A percentile compares a stretch with the other conserved stretches of the same genome.
These are phyloP conservation scores for Pseudochirops corinnae DNA, from an alignment of 2,797 vertebrate species.

Conservation along the genomic window DNA sequence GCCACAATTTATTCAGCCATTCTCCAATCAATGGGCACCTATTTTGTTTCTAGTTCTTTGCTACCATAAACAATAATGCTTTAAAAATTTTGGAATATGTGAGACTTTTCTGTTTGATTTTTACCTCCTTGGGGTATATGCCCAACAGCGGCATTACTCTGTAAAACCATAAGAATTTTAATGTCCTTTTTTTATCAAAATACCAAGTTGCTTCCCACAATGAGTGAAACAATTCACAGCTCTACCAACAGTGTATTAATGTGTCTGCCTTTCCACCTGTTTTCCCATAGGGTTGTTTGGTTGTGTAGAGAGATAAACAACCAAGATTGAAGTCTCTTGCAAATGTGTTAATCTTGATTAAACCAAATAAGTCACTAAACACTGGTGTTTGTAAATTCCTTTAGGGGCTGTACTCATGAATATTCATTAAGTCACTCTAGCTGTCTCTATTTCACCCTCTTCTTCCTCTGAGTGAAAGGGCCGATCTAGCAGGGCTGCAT, in stretches of 20 bases:
- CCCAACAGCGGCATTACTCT: not conserved
- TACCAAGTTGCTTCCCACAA: not conserved
- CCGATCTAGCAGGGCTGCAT: not conserved
- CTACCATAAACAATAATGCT: not conserved
- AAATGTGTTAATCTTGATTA: not conserved
- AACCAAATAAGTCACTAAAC: not conserved
- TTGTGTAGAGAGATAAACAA: not conserved
- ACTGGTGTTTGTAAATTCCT: not conserved
- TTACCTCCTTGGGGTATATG: not conserved
- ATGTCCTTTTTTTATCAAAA: not conserved
- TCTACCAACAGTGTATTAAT: not conserved
- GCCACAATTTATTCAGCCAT: not conserved
- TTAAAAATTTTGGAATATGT: not conserved
- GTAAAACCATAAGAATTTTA: not conserved
- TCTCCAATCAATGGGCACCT: not conserved
- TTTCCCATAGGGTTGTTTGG: not conserved
- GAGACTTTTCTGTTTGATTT: not conserved
- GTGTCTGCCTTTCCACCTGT: not conserved
- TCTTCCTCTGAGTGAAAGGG: not conserved
- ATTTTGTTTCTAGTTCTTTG: not conserved
- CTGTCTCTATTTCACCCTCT: not conserved
- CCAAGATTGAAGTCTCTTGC: not conserved
- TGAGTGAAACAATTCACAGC: not conserved
- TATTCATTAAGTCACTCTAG: not conserved
- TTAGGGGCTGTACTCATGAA: not conserved